Base-by-base conservation (phyloP, 2,113 vertebrate species). In the Cyprinodon tularosa region DNA sequence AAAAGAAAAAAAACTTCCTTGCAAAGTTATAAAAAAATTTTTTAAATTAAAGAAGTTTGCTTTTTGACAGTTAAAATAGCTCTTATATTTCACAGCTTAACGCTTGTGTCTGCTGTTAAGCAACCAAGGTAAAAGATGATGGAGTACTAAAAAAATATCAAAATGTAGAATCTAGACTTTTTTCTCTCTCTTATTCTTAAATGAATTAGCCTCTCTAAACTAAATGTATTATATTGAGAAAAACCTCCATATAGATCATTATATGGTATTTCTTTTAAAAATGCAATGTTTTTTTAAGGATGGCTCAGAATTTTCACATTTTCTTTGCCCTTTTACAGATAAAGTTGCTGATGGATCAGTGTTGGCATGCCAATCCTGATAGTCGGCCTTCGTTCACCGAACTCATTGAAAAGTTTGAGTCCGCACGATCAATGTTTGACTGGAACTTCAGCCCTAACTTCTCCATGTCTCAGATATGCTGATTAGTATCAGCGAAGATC, bases 361-460 rank as follows among this genome's bases (percentile, higher is more conserved):
- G 97, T 79, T 98, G 97, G 96, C 90, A 95, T 37, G 37, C 84
- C 0, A 92, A 96, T 0, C 93, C 96, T 4, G 82, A 84, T 3
- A 82, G 91, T 37, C 95, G 97, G 0, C 97, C 96, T 0, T 71
- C 93, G 0, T 98, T 98, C 80, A 68, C 67, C 38, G 91, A 92
- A 59, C 94, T 98, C 4, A 79, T 94, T 7, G 90, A 95, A 2
- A 75, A 86, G 68, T 92, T 97, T 44, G 92, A 86, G 67, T 84
- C 78, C 0, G 84, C 93, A 45, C 86, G 82, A 10, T 68, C 48
- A 77, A 66, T 73, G 3, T 93, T 91, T 3, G 84, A 88, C 70
- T 90, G 82, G 70, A 87, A 91, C 64, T 62, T 88, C 2, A 88
- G 71, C 50, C 74, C 87, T 40, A 90, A 88, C 72, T 86, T 94